A percentile compares a stretch with the other conserved stretches of the same genome.
phyloP scores from a whole-genome alignment of 2,797 vertebrate genomes.

The Labeo calbasu region DNA sequence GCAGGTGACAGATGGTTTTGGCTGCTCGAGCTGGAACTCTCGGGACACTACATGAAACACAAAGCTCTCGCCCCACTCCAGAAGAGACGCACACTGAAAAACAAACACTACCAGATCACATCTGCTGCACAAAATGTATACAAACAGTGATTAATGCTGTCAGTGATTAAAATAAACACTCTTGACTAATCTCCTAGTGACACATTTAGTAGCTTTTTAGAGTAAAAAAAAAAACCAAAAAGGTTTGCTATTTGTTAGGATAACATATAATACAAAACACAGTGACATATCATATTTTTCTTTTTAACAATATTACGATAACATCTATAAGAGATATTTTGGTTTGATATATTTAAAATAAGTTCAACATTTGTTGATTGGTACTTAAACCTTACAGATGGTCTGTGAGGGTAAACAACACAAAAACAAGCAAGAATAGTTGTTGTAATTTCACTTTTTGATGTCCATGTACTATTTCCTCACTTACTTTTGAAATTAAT shows the following conservation, averaged over 20 bases:
- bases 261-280: too few relatives aligned
- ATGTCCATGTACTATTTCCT: not conserved
- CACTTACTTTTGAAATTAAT: not conserved
- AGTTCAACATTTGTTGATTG: not conserved
- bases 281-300: too few relatives aligned
- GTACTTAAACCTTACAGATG: not conserved
- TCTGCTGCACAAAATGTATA: not conserved
- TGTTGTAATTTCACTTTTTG: not conserved
- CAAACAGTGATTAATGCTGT: not conserved
- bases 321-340: not conserved
- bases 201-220: not conserved
- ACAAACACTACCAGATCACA: constrained; percentile 8
- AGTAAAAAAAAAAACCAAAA: not conserved
- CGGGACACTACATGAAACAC: constrained; percentile 92
- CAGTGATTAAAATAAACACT: not conserved
- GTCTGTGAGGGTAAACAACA: not conserved
- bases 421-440: not conserved
- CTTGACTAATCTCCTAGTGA: not conserved
- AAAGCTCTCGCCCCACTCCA: constrained; percentile 94
- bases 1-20: constrained; percentile 90
- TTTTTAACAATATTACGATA: not conserved
- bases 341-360: not conserved
- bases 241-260: not conserved
- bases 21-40: constrained; percentile 95
- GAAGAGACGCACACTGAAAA: constrained; percentile 85